phyloP scores from a whole-genome alignment of 2,797 vertebrate species.

The Argya squamiceps region DNA sequence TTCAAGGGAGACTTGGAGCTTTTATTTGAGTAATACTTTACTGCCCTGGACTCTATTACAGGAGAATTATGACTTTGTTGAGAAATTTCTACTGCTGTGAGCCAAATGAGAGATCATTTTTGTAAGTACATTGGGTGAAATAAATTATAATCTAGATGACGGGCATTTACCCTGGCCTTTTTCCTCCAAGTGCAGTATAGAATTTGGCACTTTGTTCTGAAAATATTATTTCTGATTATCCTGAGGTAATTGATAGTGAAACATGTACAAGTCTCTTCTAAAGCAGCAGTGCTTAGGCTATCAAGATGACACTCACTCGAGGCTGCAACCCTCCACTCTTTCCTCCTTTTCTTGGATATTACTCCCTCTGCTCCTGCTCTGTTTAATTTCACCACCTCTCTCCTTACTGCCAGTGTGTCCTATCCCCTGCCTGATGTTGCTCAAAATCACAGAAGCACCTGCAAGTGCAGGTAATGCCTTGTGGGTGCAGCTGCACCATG shows the following conservation, averaged over 20 bases:
- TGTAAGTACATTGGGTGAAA: conserved; percentile 72
- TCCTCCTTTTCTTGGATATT: not conserved
- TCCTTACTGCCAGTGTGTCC: not conserved
- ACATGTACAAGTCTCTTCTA: not conserved
- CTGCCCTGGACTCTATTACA: conserved; percentile 3
- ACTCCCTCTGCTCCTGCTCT: not conserved
- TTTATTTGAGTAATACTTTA: conserved; percentile 35
- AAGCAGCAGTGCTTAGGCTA: not conserved
- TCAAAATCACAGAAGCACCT: not conserved
- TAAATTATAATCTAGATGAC: conserved; percentile 71
- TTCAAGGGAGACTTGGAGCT: conserved; percentile 13
- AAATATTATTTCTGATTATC: conserved; percentile 68
- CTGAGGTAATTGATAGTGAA: conserved; percentile 52
- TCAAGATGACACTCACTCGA: not conserved
- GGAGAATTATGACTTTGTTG: conserved; percentile 59
- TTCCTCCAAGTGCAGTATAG: conserved; percentile 49
- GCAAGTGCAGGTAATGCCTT: not conserved
- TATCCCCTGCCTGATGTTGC: not conserved
- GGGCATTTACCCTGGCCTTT: conserved; percentile 54
- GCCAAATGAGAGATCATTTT: conserved; percentile 76
- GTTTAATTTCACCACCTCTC: not conserved
- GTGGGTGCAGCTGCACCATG: rapidly evolving
- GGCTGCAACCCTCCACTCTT: not conserved
- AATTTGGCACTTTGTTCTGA: conserved; percentile 69
- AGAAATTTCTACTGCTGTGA: conserved; percentile 34